Base-by-base conservation (phyloP, 1,140 invertebrate genomes). In the Diabrotica undecimpunctata region DNA sequence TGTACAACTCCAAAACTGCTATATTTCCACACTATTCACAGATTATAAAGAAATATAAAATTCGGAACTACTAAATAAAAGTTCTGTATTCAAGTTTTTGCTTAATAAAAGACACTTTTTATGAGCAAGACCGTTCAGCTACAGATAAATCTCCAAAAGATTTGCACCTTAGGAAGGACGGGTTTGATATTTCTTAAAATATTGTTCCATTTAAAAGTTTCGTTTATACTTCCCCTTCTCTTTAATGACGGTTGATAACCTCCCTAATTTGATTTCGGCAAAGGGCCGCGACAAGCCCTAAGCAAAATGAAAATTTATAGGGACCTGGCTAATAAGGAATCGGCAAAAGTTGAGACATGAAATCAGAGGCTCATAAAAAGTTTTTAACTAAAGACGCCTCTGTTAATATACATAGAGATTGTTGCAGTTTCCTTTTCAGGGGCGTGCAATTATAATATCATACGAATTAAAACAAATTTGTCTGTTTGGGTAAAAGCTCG, bases 371-470 rank as follows among this genome's bases (percentile, higher is more conserved):
- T 6, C 25, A 46, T 46, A 46, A 46, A 46, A 46, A 46, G 41
- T 46, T 46, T 46, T 46, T 46, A 46, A 46, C 41, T 46, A 46
- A 46, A 46, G 41, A 46, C 41, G 41, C 41, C 41, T 46, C 41
- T 46, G 41, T 46, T 46, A 46, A 46, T 46, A 46, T 25, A 25
- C 25, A 25, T 46, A 46, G 41, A 46, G 41, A 46, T n/a, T 10
- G 41, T 46, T 46, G 41, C 41, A n/a, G 41, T 46, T 46, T n/a
- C 41, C 41, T 46, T 25, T 25, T 25, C 25, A 25, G 25, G 25
- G 25, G 25, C 25, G 25, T 4, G 4, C 25, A 25, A 25, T 25
- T 25, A 25, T 25, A 25, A 25, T 25, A 25, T 25, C 25, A 25
- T 4, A 25, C 25, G 1, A 4, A 25, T 25, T 25, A 25, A 25